phyloP scores from a whole-genome alignment of 2,888 invertebrate genomes.

The Boloria euphrosyne region DNA sequence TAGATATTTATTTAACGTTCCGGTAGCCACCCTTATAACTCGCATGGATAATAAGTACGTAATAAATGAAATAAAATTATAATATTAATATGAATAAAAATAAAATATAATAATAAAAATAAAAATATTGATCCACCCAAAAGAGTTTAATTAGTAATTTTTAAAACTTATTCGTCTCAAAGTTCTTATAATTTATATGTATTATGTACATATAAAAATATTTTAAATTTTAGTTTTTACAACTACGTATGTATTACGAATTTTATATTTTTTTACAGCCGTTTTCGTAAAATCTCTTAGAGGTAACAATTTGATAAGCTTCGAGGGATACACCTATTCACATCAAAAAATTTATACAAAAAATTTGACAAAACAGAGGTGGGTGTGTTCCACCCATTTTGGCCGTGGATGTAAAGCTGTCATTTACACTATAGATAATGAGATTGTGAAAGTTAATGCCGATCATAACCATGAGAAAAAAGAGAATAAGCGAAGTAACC shows the following conservation, averaged over 20 bases:
- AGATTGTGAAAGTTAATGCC: constrained; percentile 34
- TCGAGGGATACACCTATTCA: constrained; percentile 39
- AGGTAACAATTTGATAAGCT: constrained; percentile 34
- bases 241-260: neutral
- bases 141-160: too few relatives aligned
- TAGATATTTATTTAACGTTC: too few relatives aligned
- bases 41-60: too few relatives aligned
- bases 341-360: constrained; percentile 34
- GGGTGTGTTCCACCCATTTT: constrained; percentile 50
- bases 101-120: too few relatives aligned
- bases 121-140: too few relatives aligned
- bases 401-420: constrained; percentile 51
- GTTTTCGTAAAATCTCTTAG: constrained; percentile 34
- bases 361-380: constrained; percentile 37
- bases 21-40: too few relatives aligned
- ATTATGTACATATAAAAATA: too few relatives aligned
- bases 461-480: constrained; percentile 22
- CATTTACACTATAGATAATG: constrained; percentile 47
- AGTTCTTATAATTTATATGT: too few relatives aligned
- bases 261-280: constrained; percentile 16
- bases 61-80: too few relatives aligned
- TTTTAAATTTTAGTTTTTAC: neutral
- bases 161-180: too few relatives aligned
- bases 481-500: neutral
- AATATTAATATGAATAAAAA: too few relatives aligned